These are phyloP conservation scores for Cydia splendana DNA, from an alignment of 1,140 invertebrate genomes.

Conservation along the genomic window DNA sequence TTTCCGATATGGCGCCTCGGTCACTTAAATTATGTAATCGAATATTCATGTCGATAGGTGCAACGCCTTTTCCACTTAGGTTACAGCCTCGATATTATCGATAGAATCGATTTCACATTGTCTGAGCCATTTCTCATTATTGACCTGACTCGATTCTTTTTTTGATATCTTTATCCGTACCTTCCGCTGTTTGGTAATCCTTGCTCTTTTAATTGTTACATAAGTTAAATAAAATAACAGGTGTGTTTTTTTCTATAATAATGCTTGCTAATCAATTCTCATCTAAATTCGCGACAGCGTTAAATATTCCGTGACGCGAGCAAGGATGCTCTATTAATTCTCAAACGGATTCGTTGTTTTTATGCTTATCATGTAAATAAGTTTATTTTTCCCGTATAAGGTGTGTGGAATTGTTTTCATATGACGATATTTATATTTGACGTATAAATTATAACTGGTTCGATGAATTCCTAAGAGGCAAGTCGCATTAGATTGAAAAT, in stretches of 20 bases:
- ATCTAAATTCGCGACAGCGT: background rate
- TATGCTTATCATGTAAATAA: slow-evolving; percentile 25
- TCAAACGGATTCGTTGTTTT: slow-evolving; percentile 22
- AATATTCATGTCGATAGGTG: slow-evolving; percentile 57
- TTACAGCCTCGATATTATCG: slow-evolving; percentile 37
- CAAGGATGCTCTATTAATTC: slow-evolving; percentile 30
- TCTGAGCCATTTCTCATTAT: slow-evolving; percentile 34
- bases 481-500: slow-evolving; percentile 21
- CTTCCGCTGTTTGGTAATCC: slow-evolving; percentile 4
- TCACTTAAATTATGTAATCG: slow-evolving; percentile 62
- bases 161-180: background rate
- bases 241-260: slow-evolving; percentile 1
- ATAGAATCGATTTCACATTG: slow-evolving; percentile 42
- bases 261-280: background rate
- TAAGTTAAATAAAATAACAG: background rate
- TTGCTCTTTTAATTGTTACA: slow-evolving; percentile 3
- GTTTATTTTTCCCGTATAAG: slow-evolving; percentile 5
- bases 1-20: slow-evolving; percentile 40
- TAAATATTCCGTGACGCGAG: slow-evolving; percentile 47
- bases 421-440: slow-evolving; percentile 39
- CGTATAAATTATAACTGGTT: slow-evolving; percentile 35
- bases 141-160: slow-evolving; percentile 33
- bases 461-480: slow-evolving; percentile 21
- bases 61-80: slow-evolving; percentile 47
- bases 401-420: slow-evolving; percentile 37